These are phyloP conservation scores for Crotalus horridus DNA, from an alignment of 2,113 vertebrate species.

Conservation along the genomic window DNA sequence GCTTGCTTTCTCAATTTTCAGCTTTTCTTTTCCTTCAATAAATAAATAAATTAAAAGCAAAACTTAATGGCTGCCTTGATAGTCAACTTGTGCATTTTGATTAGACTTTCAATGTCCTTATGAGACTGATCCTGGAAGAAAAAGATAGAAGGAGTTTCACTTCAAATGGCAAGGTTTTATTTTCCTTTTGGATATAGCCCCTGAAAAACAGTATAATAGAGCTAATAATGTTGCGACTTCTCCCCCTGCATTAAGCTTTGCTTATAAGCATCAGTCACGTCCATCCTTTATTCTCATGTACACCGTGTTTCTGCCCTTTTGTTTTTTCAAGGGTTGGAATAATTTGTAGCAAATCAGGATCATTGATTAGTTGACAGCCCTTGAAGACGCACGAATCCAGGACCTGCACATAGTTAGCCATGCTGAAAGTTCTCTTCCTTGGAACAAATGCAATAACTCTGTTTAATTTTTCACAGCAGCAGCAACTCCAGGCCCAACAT, in stretches of 20 bases:
- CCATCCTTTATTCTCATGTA: background rate
- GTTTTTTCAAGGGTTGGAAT: background rate
- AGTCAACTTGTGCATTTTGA: constrained; percentile 67
- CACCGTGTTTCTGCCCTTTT: background rate
- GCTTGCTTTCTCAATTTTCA: constrained; percentile 77
- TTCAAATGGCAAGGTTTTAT: background rate
- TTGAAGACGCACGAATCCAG: background rate
- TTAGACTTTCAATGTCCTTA: constrained; percentile 45
- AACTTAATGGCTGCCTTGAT: constrained; percentile 65
- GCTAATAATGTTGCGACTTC: background rate
- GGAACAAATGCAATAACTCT: constrained; percentile 77
- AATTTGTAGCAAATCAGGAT: background rate
- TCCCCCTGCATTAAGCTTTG: background rate
- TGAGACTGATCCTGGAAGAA: background rate
- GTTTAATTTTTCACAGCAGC: constrained; percentile 82
- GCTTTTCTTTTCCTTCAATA: constrained; percentile 43
- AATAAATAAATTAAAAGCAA: background rate
- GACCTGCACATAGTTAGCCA: background rate
- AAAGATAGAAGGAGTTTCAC: background rate
- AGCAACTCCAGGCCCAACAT: constrained; percentile 87
- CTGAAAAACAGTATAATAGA: background rate
- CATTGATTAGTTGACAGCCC: constrained; percentile 12
- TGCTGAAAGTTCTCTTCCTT: background rate
- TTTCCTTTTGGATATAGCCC: background rate
- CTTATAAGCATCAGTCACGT: background rate